phyloP scores from a whole-genome alignment of 2,888 invertebrate genomes.

The Nephrotoma appendiculata region DNA sequence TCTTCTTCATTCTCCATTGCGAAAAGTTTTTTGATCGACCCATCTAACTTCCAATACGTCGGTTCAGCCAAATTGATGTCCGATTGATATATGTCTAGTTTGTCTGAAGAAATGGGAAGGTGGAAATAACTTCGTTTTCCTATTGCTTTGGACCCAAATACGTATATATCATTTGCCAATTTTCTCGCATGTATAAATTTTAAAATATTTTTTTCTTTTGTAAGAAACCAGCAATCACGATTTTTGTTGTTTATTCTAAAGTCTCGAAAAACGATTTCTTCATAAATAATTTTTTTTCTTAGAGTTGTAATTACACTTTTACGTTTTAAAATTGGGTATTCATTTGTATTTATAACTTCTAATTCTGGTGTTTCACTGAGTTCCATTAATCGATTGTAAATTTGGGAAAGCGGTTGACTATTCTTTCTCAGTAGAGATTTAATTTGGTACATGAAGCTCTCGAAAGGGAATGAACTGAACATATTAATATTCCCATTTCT shows the following conservation, averaged over 20 bases:
- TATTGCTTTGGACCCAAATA: not conserved
- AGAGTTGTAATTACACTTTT: not conserved
- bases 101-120: not conserved
- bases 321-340: not conserved
- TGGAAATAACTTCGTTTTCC: not conserved
- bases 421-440: conserved; percentile 12
- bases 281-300: not conserved
- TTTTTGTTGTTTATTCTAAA: not conserved
- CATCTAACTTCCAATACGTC: not conserved
- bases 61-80: not conserved
- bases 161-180: not conserved
- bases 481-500: conserved; percentile 13
- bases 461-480: conserved; percentile 16
- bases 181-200: not conserved
- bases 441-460: conserved; percentile 13
- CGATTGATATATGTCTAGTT: not conserved
- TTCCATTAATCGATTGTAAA: conserved; percentile 12
- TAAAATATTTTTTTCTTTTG: not conserved
- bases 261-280: not conserved
- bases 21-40: conserved; percentile 1
- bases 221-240: not conserved
- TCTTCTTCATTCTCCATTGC: not conserved
- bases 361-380: conserved; percentile 1
- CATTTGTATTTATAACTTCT: not conserved
- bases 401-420: conserved; percentile 14